Conservation (phyloP, 2,888 invertebrate genomes). For the Endomychus coccineus region DNA sequence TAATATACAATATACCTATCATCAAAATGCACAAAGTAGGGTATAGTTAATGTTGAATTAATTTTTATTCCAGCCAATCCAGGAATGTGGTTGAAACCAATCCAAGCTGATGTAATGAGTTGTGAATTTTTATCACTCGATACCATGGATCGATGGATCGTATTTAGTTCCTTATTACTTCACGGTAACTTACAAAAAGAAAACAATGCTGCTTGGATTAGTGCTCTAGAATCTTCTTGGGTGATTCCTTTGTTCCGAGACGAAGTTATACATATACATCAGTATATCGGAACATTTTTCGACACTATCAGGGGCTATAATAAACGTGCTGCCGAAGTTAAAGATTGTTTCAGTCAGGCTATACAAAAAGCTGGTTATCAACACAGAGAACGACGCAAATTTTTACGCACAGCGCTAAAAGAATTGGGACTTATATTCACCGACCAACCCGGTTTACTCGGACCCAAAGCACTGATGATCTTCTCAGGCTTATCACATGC, state of each 20-base stretch:
- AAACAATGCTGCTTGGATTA: conserved; percentile 83
- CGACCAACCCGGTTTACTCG: conserved; percentile 95
- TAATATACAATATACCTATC: too few species aligned
- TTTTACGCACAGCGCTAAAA: conserved; percentile 88
- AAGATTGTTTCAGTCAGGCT: conserved; percentile 87
- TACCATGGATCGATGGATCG: conserved; percentile 93
- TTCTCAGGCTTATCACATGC: conserved; percentile 94
- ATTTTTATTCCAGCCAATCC: too few species aligned
- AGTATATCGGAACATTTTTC: conserved; percentile 86
- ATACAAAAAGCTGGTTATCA: conserved; percentile 84
- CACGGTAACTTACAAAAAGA: conserved; percentile 78
- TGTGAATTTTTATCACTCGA: conserved; percentile 96
- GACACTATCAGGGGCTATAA: conserved; percentile 92
- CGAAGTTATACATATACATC: conserved; percentile 93
- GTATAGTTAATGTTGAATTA: too few species aligned
- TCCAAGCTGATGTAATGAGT: conserved; percentile 92
- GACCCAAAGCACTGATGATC: conserved; percentile 93
- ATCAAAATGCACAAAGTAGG: too few species aligned
- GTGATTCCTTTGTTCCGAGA: conserved; percentile 92
- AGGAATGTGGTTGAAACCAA: conserved; percentile 86
- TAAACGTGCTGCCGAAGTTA: conserved; percentile 90
- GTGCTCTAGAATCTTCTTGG: conserved; percentile 89
- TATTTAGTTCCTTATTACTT: conserved; percentile 87
- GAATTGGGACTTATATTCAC: conserved; percentile 92
- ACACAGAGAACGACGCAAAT: conserved; percentile 93